Base-by-base conservation (phyloP, 2,797 vertebrate genomes). In the Lepilemur ruficaudatus region DNA sequence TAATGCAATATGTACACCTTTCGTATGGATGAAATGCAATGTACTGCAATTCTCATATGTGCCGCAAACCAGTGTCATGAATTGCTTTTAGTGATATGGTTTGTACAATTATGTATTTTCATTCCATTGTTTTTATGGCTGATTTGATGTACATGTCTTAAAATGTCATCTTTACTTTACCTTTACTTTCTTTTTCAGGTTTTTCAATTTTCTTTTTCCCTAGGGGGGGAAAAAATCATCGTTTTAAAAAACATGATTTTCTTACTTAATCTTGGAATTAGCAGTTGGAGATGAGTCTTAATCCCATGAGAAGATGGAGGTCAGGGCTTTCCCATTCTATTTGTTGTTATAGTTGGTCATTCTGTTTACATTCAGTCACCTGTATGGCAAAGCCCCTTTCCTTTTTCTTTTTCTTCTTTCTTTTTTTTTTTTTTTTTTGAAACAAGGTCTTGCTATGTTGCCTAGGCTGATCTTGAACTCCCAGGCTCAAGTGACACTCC, bases 121-220 rank as follows among this genome's bases (percentile, higher is more conserved):
- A 69, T 69, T 90, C 1, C 4, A 78, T 11, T 83, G 7, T 65
- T 69, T 83, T 83, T 59, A n/a, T 32, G 20, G 2, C 13, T 91
- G 73, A 73, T 85, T 79, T 79, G n/a, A 73, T 32, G 17, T 35
- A 7, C 0, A 7, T 61, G 25, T 43, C 38, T 75, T 82, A 79
- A 87, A 85, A 82, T 82, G 0, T 28, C 25, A 82, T 23, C 2
- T 38, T 82, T 98, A 98, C 98, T 38, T 82, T 98, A 98, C 98
- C 98, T 97, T 98, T 96, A 93, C 86, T 98, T 97, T 98, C 97
- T 55, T 98, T 98, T 97, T 96, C 91, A 94, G 89, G 22, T 78
- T 97, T 96, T 96, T 97, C 98, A 81, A 80, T 0, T 96, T 98
- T 98, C 91, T 98, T 98, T 22, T 2, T 95, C 8, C 84, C 98